A percentile compares a stretch with the other conserved stretches of the same genome.
These are phyloP conservation scores for Archaeoteleia sp. DNA, from an alignment of 2,888 invertebrate genomes.

Conservation along the genomic window DNA sequence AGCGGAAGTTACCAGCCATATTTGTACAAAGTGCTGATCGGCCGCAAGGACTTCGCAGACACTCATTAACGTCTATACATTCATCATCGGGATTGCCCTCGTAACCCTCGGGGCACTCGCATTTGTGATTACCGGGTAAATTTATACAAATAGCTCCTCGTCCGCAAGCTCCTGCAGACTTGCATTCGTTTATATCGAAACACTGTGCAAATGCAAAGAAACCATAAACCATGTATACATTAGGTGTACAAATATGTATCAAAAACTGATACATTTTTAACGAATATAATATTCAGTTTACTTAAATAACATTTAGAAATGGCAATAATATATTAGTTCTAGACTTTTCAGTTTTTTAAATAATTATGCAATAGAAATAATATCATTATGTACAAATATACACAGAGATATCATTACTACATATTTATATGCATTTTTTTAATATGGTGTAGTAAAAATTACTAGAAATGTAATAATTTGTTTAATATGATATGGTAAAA, in stretches of 20 bases:
- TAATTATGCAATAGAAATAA: no score
- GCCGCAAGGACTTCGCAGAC: conserved; percentile 85
- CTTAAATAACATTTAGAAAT: no score
- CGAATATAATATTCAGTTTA: not conserved
- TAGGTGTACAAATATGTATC: not conserved
- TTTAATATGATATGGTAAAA: no score
- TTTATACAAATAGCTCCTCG: conserved; percentile 87
- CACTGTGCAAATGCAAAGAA: conserved; percentile 77
- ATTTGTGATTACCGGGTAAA: conserved; percentile 86
- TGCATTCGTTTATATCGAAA: conserved; percentile 90
- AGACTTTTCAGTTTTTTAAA: no score
- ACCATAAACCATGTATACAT: no score
- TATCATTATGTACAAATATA: no score
- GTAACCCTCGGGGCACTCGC: conserved; percentile 89
- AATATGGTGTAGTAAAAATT: no score
- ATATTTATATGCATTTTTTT: no score
- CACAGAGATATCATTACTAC: no score
- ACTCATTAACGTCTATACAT: conserved; percentile 86
- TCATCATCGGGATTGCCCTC: conserved; percentile 87
- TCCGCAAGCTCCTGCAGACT: conserved; percentile 83
- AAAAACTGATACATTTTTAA: not conserved
- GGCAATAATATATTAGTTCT: no score
- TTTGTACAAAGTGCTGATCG: conserved; percentile 87
- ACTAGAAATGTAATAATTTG: no score
- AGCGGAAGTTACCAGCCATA: conserved; percentile 85